phyloP scores from a whole-genome alignment of 1,140 invertebrate species.

The Odontomachus brunneus region DNA sequence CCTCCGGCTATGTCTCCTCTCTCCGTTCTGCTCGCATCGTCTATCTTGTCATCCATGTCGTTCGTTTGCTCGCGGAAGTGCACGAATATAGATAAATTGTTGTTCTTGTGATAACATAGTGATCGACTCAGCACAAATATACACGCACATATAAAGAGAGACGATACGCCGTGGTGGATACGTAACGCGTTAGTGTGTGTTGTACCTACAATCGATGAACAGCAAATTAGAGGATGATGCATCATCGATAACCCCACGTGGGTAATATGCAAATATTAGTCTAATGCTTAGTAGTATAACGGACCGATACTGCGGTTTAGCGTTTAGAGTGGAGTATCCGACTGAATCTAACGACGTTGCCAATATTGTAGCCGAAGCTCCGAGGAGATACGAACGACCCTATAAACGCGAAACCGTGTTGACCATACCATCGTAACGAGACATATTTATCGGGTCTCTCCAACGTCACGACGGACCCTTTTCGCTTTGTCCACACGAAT shows the following conservation, averaged over 20 bases:
- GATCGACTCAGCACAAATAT: too few relatives aligned
- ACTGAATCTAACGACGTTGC: conserved; percentile 1
- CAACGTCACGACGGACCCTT: background rate
- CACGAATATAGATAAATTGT: too few relatives aligned
- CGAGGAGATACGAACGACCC: background rate
- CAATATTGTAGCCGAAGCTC: background rate
- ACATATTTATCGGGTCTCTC: background rate
- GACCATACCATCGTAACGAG: background rate
- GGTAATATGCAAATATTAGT: conserved; percentile 41
- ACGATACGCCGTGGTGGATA: too few relatives aligned
- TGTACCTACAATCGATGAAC: background rate
- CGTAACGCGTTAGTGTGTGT: background rate
- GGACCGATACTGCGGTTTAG: conserved; percentile 39
- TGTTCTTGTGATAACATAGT: too few relatives aligned
- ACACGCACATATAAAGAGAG: too few relatives aligned
- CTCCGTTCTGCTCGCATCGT: too few relatives aligned
- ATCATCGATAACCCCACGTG: conserved; percentile 30
- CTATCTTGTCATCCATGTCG: too few relatives aligned
- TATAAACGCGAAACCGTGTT: conserved; percentile 8
- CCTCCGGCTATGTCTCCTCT: too few relatives aligned
- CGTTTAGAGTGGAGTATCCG: conserved; percentile 4
- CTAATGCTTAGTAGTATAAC: conserved; percentile 42
- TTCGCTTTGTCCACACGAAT: background rate
- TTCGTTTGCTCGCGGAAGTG: too few relatives aligned
- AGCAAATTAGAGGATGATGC: conserved; percentile 39